Evolutionary conservation across 2,888 invertebrate genomes (phyloP).

Genomic region (Calliscelio sp.): DNA sequence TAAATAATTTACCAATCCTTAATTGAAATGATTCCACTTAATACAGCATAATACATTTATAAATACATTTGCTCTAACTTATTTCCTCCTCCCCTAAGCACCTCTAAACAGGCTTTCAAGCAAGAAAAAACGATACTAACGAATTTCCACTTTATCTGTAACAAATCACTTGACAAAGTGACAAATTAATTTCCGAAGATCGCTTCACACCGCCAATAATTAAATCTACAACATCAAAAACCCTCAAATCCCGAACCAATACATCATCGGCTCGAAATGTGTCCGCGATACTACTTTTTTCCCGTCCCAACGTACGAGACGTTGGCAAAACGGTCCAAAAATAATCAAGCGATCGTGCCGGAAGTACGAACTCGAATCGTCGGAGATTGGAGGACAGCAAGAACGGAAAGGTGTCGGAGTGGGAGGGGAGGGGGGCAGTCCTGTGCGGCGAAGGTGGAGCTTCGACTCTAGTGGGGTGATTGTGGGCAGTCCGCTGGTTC

Average conservation of each 20-base stretch:
- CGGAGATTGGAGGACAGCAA: constrained; percentile 72
- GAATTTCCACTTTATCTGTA: constrained; percentile 30
- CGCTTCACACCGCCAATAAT: constrained; percentile 52
- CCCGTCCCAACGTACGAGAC: constrained; percentile 45
- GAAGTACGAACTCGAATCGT: constrained; percentile 66
- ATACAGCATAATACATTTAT: too few relatives aligned
- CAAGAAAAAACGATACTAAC: constrained; percentile 20
- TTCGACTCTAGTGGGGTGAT: constrained; percentile 72
- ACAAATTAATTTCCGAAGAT: constrained; percentile 61
- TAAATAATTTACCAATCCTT: too few relatives aligned
- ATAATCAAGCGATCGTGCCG: constrained; percentile 73
- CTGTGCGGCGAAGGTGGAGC: constrained; percentile 75
- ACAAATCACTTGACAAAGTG: constrained; percentile 57
- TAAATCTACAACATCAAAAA: constrained; percentile 61
- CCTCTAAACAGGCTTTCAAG: neutral
- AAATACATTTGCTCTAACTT: too few relatives aligned
- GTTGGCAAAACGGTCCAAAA: constrained; percentile 68
- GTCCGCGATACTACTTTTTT: constrained; percentile 35
- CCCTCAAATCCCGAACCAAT: constrained; percentile 40
- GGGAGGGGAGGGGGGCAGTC: constrained; percentile 56
- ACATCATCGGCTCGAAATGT: constrained; percentile 58
- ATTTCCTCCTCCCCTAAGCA: neutral
- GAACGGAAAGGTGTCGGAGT: constrained; percentile 59
- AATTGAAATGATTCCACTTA: too few relatives aligned
- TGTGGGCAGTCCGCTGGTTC: constrained; percentile 76